Percentiles rank a stretch among this genome's conserved stretches.
Conservation (phyloP, 1,140 invertebrate genomes). For the Metaphire vulgaris region DNA sequence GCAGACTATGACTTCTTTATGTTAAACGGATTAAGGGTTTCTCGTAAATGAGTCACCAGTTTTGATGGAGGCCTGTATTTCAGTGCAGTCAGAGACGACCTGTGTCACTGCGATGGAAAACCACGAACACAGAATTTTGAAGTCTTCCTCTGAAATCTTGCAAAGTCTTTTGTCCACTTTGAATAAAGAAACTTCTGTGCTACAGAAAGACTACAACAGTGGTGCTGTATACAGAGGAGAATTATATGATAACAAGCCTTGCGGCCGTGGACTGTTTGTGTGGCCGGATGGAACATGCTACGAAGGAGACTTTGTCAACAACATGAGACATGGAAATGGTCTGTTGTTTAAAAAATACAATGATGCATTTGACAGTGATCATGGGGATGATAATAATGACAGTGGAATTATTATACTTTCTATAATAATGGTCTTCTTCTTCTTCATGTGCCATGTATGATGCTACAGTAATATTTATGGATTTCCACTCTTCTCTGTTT, state of each 20-base stretch:
- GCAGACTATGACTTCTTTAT: too few relatives aligned
- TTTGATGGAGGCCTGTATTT: too few relatives aligned
- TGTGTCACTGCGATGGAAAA: neutral
- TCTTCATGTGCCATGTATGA: too few relatives aligned
- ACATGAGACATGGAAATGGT: conserved; percentile 46
- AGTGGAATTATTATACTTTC: too few relatives aligned
- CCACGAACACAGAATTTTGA: neutral
- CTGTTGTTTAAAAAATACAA: neutral
- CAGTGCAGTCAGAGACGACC: neutral
- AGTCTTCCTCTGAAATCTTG: neutral
- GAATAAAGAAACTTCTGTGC: neutral
- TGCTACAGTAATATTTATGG: too few relatives aligned
- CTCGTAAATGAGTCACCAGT: too few relatives aligned
- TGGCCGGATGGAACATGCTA: conserved; percentile 51
- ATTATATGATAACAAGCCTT: conserved; percentile 41
- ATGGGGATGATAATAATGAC: too few relatives aligned
- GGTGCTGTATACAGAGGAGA: conserved; percentile 46
- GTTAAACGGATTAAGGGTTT: too few relatives aligned
- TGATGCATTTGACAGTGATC: neutral
- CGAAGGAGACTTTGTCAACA: conserved; percentile 46
- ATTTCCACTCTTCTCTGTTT: too few relatives aligned
- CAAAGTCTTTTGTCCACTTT: neutral
- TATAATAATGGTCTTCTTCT: too few relatives aligned
- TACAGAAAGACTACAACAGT: conserved; percentile 40
- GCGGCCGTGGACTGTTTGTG: conserved; percentile 43